Percentiles rank a stretch among this genome's conserved stretches.
Conservation (phyloP, 2,797 vertebrate species). For the Artibeus lituratus region DNA sequence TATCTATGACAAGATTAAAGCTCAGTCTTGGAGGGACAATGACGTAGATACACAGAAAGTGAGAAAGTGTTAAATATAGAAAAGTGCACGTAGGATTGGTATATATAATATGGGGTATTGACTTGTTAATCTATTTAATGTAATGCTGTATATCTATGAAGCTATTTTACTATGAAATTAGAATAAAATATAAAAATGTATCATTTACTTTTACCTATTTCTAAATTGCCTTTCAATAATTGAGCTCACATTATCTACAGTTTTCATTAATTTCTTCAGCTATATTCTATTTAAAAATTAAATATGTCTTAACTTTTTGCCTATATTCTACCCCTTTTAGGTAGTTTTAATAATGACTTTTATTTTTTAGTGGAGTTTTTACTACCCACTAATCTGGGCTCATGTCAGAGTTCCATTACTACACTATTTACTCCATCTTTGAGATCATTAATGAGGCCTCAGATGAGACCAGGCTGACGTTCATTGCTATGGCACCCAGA, state of each 20-base stretch:
- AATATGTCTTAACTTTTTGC: conserved; percentile 15
- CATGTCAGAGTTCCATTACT: conserved; percentile 65
- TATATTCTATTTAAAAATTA: background rate
- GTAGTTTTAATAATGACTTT: background rate
- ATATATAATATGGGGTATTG: background rate
- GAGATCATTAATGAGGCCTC: conserved; percentile 59
- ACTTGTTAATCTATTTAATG: background rate
- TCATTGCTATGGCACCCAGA: conserved; percentile 44
- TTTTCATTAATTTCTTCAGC: conserved; percentile 15
- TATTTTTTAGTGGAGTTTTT: background rate
- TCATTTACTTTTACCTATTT: background rate
- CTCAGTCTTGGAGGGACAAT: background rate
- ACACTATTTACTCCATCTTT: conserved; percentile 53
- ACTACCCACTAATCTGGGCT: conserved; percentile 39
- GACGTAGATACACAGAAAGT: background rate
- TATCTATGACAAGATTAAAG: conserved; percentile 7
- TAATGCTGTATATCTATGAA: background rate
- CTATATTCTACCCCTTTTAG: conserved; percentile 21
- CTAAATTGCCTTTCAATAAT: background rate
- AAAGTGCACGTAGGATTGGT: background rate
- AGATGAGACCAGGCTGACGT: conserved; percentile 39
- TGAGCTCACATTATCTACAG: background rate
- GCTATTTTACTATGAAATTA: background rate
- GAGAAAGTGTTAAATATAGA: background rate
- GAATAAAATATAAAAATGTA: background rate